A percentile compares a stretch with the other conserved stretches of the same genome.
Evolutionary conservation across 2,113 vertebrate species (phyloP).

Genomic region (Macquaria australasica): DNA sequence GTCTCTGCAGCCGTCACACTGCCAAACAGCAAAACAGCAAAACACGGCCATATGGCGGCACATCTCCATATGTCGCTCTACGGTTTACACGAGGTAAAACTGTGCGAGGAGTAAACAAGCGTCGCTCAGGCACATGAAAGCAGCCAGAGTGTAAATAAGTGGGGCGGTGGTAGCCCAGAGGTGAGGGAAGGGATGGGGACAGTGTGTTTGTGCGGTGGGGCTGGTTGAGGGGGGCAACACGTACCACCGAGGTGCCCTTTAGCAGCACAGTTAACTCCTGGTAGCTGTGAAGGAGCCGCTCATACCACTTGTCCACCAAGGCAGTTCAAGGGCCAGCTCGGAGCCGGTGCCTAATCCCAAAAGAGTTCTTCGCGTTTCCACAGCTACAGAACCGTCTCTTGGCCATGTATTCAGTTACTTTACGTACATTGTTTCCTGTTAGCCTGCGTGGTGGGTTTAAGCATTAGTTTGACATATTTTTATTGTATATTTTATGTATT

Average conservation of each 20-base stretch:
- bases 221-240: background rate
- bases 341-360: too few species aligned
- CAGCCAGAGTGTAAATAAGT: slow-evolving; percentile 41
- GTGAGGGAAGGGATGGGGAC: slow-evolving; percentile 21
- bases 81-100: slow-evolving; percentile 41
- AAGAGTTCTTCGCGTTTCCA: too few species aligned
- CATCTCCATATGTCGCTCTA: slow-evolving; percentile 61
- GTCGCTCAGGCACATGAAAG: slow-evolving; percentile 43
- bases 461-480: too few species aligned
- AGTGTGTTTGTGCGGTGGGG: background rate
- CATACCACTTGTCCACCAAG: too few species aligned
- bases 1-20: slow-evolving; percentile 27
- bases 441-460: too few species aligned
- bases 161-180: slow-evolving; percentile 48
- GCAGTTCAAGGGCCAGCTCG: too few species aligned
- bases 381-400: too few species aligned
- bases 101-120: slow-evolving; percentile 65
- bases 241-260: background rate
- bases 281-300: background rate
- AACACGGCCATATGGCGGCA: slow-evolving; percentile 71
- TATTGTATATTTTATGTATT: too few species aligned
- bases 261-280: background rate
- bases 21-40: slow-evolving; percentile 58
- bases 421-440: too few species aligned
- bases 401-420: too few species aligned